Percentiles rank a stretch among this genome's conserved stretches.
Evolutionary conservation across 2,113 vertebrate genomes (phyloP).

Genomic region (Theropithecus gelada): DNA sequence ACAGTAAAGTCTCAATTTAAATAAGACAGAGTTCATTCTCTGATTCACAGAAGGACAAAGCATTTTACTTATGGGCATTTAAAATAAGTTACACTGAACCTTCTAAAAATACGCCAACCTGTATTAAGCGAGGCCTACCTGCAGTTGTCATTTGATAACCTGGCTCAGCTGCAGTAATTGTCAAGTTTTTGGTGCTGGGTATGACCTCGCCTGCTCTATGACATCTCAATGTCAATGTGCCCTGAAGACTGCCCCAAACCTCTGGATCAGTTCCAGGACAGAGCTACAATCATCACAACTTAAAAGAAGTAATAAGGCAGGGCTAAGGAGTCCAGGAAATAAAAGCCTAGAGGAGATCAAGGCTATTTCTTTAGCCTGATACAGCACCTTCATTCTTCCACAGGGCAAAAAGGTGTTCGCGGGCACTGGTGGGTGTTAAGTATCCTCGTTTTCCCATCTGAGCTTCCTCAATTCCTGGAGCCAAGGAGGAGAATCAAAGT

Average conservation of each 20-base stretch:
- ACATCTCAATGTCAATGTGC: neutral
- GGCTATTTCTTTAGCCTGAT: neutral
- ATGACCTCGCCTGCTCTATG: neutral
- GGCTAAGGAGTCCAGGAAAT: neutral
- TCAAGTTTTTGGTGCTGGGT: neutral
- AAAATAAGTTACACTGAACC: neutral
- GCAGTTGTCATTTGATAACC: neutral
- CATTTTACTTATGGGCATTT: neutral
- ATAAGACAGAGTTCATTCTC: neutral
- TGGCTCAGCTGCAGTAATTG: neutral
- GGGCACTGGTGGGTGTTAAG: conserved; percentile 91
- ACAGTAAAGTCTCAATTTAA: neutral
- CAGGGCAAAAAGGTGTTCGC: conserved; percentile 88
- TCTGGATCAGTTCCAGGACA: neutral
- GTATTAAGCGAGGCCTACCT: neutral
- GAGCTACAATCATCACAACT: neutral
- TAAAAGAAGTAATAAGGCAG: neutral
- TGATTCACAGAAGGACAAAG: neutral
- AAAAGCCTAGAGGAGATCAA: neutral
- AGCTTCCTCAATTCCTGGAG: conserved; percentile 80
- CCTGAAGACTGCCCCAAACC: neutral
- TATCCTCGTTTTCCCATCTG: conserved; percentile 90
- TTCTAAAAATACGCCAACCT: neutral
- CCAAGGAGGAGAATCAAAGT: neutral
- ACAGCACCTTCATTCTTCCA: conserved; percentile 94